A percentile compares a stretch with the other conserved stretches of the same genome.
Evolutionary conservation across 2,888 invertebrate genomes (phyloP).

Genomic region (Leptarthrus brevirostris): DNA sequence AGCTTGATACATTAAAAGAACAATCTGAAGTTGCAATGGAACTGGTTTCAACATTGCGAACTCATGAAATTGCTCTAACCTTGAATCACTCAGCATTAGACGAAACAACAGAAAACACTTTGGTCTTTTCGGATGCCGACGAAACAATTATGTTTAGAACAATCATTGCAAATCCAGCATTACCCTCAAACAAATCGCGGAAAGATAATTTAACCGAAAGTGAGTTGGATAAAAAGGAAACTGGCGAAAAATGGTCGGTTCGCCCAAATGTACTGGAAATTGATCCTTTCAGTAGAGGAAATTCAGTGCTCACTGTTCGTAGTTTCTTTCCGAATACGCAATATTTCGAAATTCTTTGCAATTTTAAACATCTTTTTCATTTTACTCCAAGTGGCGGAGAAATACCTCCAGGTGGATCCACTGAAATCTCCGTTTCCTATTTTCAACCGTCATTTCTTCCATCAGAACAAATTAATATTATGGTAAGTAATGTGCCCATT

Average conservation of each 20-base stretch:
- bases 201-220: conserved; percentile 60
- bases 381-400: conserved; percentile 58
- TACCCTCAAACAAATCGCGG: conserved; percentile 52
- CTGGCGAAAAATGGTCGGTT: conserved; percentile 61
- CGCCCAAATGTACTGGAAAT: conserved; percentile 59
- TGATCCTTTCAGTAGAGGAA: too few relatives aligned
- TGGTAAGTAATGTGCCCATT: conserved; percentile 55
- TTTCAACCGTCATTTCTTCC: conserved; percentile 40
- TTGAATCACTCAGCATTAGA: conserved; percentile 63
- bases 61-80: conserved; percentile 63
- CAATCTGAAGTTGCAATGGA: conserved; percentile 61
- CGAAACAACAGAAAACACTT: conserved; percentile 59
- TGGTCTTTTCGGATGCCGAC: conserved; percentile 62
- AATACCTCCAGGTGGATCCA: conserved; percentile 49
- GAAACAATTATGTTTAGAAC: conserved; percentile 65
- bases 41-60: conserved; percentile 60
- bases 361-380: conserved; percentile 58
- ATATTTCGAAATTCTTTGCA: conserved; percentile 62
- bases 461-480: conserved; percentile 57
- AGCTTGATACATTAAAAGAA: conserved; percentile 60
- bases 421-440: conserved; percentile 40
- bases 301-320: conserved; percentile 56
- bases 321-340: conserved; percentile 60
- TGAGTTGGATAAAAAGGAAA: conserved; percentile 46
- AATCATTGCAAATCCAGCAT: conserved; percentile 53